Conservation (phyloP, 2,888 invertebrate genomes). For the Drosophila hamatofila region DNA sequence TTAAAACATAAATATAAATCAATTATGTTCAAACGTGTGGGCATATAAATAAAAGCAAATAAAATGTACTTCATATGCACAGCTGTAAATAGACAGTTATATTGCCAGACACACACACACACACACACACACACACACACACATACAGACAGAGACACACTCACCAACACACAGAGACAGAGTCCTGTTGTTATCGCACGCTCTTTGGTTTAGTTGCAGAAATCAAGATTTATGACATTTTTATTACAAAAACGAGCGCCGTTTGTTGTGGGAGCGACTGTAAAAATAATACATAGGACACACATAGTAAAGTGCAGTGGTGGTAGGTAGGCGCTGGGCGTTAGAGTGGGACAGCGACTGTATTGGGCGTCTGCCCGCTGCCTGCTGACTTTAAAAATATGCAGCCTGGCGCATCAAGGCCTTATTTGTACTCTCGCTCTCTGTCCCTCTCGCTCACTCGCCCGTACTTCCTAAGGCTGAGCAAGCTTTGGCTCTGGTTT, state of each 20-base stretch:
- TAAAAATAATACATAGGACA: conserved; percentile 50
- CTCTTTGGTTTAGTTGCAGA: conserved; percentile 74
- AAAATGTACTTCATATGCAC: conserved; percentile 73
- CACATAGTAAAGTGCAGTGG: conserved; percentile 3
- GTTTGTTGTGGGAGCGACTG: conserved; percentile 58
- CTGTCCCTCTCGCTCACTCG: not conserved
- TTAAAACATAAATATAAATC: conserved; percentile 33
- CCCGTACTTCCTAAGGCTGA: conserved; percentile 33
- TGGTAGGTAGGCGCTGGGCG: not conserved
- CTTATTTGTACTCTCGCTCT: conserved; percentile 54
- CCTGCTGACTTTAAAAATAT: conserved; percentile 71
- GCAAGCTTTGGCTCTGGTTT: conserved; percentile 44
- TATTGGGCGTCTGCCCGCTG: conserved; percentile 17
- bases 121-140: conserved; percentile 2
- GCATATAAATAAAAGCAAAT: conserved; percentile 74
- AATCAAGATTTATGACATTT: conserved; percentile 82
- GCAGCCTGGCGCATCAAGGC: conserved; percentile 71
- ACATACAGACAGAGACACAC: conserved; percentile 13
- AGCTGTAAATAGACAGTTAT: conserved; percentile 73
- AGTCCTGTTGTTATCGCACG: conserved; percentile 60
- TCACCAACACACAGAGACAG: conserved; percentile 1
- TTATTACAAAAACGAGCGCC: conserved; percentile 76
- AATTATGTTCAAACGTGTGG: conserved; percentile 52
- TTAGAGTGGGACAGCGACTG: not conserved
- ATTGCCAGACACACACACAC: conserved; percentile 45